phyloP scores from a whole-genome alignment of 2,888 invertebrate genomes.

The Tricholauxania praeusta region DNA sequence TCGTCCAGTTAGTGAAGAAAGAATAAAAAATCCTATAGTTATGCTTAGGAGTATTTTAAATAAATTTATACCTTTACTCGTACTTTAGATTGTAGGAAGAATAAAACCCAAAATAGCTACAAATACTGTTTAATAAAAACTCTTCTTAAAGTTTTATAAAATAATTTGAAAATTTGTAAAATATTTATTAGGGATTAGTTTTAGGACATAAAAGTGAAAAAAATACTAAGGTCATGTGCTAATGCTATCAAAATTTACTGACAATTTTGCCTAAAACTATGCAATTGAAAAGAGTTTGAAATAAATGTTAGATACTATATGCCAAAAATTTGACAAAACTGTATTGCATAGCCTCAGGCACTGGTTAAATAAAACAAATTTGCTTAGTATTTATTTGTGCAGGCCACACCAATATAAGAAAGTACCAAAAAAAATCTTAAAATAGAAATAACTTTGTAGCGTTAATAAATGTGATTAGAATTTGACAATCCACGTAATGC shows the following conservation, averaged over 20 bases:
- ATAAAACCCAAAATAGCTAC: neutral
- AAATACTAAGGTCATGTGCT: no score
- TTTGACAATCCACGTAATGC: conserved; percentile 61
- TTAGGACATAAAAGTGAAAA: no score
- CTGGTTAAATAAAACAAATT: no score
- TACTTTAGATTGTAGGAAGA: neutral
- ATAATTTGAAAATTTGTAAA: no score
- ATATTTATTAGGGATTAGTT: no score
- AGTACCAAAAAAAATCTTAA: conserved; percentile 1
- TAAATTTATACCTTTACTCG: neutral
- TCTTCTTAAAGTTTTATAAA: neutral
- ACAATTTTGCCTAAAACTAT: no score
- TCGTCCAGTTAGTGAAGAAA: conserved; percentile 49
- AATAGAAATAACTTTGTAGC: conserved; percentile 33
- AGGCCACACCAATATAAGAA: neutral
- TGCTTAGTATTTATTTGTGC: no score
- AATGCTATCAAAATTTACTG: no score
- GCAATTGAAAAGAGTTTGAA: no score
- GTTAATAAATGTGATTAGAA: conserved; percentile 65
- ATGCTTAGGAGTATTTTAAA: conserved; percentile 1
- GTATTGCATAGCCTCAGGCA: no score
- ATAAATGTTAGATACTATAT: no score
- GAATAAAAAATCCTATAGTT: neutral
- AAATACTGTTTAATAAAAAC: neutral
- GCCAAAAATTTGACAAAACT: no score